Conservation (phyloP, 2,797 vertebrate genomes). For the Chaetodon trifasciatus region DNA sequence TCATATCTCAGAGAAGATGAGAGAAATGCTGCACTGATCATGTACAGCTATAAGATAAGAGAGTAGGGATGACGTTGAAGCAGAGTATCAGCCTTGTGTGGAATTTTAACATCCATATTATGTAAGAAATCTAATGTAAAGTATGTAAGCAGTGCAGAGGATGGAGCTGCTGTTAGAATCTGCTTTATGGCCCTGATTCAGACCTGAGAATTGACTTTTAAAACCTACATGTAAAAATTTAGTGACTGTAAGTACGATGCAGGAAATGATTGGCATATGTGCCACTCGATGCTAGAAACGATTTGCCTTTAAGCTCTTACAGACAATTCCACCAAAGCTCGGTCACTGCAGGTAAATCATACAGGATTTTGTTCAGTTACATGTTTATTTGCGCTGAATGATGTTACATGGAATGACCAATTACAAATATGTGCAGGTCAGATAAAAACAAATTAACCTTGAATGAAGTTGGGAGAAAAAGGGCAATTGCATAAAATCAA, state of each 20-base stretch:
- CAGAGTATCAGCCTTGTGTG: background rate
- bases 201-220: background rate
- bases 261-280: background rate
- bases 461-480: background rate
- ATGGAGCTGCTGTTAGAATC: background rate
- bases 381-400: slow-evolving; percentile 6
- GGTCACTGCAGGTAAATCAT: background rate
- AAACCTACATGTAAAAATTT: background rate
- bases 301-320: background rate
- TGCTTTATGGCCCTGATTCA: background rate
- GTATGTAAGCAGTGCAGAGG: slow-evolving; percentile 1
- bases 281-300: background rate
- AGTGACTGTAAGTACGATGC: background rate
- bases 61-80: background rate
- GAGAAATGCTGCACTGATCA: slow-evolving; percentile 28
- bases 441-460: slow-evolving; percentile 4
- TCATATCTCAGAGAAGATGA: slow-evolving; percentile 26
- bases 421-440: background rate
- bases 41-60: slow-evolving; percentile 31
- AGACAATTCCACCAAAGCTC: background rate
- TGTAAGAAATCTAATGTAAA: slow-evolving; percentile 11
- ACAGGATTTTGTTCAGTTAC: slow-evolving; percentile 10
- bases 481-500: slow-evolving; percentile 25
- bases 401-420: background rate
- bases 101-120: slow-evolving; percentile 28